Percentiles rank a stretch among this genome's conserved stretches.
These are phyloP conservation scores for Morpho deidamia DNA, from an alignment of 2,888 invertebrate species.

Conservation along the genomic window DNA sequence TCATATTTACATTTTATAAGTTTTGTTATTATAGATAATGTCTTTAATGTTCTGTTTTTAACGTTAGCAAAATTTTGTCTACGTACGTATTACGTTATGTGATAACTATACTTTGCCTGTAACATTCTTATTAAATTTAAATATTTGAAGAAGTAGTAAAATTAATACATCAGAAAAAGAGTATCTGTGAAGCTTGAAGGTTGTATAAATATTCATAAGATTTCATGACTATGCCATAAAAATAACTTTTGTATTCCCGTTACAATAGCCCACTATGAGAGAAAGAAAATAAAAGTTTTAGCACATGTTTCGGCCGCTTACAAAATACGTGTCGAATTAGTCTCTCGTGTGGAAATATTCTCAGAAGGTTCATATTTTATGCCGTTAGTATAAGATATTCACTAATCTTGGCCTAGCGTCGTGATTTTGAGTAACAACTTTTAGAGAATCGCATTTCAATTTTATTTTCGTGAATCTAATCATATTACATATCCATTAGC, in stretches of 20 bases:
- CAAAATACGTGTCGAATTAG: slow-evolving; percentile 7
- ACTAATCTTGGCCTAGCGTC: background rate
- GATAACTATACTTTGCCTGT: too few relatives aligned
- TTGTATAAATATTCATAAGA: background rate
- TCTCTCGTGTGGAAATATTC: background rate
- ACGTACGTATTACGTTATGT: too few relatives aligned
- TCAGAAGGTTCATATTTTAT: slow-evolving; percentile 3
- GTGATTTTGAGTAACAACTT: background rate
- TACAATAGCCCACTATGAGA: background rate
- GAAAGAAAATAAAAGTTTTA: slow-evolving; percentile 8
- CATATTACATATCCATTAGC: too few relatives aligned
- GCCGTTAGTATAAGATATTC: background rate
- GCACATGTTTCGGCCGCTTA: slow-evolving; percentile 9
- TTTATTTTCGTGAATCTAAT: background rate
- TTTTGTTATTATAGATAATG: too few relatives aligned
- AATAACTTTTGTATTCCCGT: slow-evolving; percentile 3
- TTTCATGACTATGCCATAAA: background rate
- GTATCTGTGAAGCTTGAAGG: background rate
- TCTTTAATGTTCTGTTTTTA: too few relatives aligned
- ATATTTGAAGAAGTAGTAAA: background rate
- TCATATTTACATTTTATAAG: too few relatives aligned
- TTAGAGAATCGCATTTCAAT: background rate
- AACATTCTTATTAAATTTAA: background rate
- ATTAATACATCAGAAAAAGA: too few relatives aligned
- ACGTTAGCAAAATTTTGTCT: too few relatives aligned